phyloP scores from a whole-genome alignment of 2,797 vertebrate species.

The Anomalospiza imberbis region DNA sequence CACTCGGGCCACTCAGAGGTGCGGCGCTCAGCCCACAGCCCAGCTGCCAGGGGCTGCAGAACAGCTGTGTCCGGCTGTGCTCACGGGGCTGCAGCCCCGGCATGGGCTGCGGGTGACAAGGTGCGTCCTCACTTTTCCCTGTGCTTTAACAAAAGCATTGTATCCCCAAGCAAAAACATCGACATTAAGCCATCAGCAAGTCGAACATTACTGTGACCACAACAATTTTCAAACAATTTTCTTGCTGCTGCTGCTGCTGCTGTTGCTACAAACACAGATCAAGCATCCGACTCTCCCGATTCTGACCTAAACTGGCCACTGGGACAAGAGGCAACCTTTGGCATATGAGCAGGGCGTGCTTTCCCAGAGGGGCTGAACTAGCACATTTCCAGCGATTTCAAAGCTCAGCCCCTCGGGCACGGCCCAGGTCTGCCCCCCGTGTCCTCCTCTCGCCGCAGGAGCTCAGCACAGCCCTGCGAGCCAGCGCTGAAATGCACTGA shows the following conservation, averaged over 20 bases:
- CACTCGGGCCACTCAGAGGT: not conserved
- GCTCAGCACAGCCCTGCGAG: not conserved
- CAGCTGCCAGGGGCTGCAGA: not conserved
- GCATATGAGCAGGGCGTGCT: not conserved
- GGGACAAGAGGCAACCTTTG: not conserved
- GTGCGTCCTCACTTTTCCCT: not conserved
- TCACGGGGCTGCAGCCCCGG: not conserved
- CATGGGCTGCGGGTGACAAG: not conserved
- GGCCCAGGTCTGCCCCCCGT: not conserved
- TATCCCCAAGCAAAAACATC: not conserved
- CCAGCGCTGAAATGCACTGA: not conserved
- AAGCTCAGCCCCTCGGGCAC: not conserved
- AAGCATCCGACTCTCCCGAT: not conserved
- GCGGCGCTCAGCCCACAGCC: not conserved
- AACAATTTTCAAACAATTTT: fast-evolving
- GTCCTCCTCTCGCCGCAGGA: not conserved
- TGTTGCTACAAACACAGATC: not conserved
- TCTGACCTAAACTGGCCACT: not conserved
- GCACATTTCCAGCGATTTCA: not conserved
- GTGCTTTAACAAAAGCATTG: not conserved
- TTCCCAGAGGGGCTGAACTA: not conserved
- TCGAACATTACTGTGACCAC: not conserved
- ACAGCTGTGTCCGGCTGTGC: not conserved
- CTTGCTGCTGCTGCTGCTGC: not conserved
- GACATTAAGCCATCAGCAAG: not conserved